Evolutionary conservation across 2,113 vertebrate species (phyloP).

Genomic region (Hypocryptadius cinnamomeus): DNA sequence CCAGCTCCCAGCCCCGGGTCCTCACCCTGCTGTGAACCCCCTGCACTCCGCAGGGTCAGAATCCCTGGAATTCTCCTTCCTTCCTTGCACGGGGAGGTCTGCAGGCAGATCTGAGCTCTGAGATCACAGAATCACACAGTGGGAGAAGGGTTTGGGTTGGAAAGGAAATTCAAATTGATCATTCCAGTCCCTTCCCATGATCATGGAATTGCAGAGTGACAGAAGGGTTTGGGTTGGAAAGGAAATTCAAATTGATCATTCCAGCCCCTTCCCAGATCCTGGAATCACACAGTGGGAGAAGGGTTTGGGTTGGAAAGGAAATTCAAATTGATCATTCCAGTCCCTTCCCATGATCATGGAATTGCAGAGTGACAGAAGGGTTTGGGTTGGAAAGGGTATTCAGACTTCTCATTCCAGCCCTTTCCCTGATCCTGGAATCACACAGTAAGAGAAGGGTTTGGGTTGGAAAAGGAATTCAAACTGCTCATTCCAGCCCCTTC

Average conservation of each 20-base stretch:
- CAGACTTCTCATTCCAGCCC: too few relatives aligned
- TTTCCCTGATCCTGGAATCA: background rate
- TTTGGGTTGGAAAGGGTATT: background rate
- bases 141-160: background rate
- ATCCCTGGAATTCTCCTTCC: background rate
- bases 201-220: accelerated
- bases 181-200: background rate
- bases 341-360: background rate
- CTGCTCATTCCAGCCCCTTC: background rate
- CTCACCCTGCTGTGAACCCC: background rate
- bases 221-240: background rate
- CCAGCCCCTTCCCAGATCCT: background rate
- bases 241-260: background rate
- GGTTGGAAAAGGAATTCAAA: too few relatives aligned
- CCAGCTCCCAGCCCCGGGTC: background rate
- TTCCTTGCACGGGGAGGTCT: accelerated
- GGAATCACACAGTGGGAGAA: background rate
- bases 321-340: background rate
- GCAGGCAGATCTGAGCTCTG: background rate
- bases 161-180: background rate
- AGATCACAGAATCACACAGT: accelerated
- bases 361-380: background rate
- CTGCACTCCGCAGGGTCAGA: accelerated
- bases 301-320: background rate
- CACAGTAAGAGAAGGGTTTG: background rate